A percentile compares a stretch with the other conserved stretches of the same genome.
Evolutionary conservation across 2,888 invertebrate genomes (phyloP).

Genomic region (Caenorhabditis angaria): DNA sequence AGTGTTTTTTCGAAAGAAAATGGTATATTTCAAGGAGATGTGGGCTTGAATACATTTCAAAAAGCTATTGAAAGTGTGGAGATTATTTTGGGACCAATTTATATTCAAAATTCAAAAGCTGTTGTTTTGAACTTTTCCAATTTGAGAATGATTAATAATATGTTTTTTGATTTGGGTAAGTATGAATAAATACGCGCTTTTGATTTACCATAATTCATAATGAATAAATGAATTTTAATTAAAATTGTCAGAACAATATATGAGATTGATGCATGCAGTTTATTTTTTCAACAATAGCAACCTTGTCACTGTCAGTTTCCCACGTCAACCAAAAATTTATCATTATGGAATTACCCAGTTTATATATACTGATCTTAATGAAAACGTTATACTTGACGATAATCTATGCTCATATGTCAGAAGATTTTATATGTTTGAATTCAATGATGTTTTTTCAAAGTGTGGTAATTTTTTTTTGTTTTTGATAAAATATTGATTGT

Average conservation of each 20-base stretch:
- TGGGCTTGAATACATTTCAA: too few species aligned
- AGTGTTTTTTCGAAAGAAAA: too few species aligned
- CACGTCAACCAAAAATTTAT: neutral
- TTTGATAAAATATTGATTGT: neutral
- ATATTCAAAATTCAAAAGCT: neutral
- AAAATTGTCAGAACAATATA: neutral
- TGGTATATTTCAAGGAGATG: too few species aligned
- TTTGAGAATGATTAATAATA: neutral
- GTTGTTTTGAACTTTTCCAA: neutral
- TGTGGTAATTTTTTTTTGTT: neutral
- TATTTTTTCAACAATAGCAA: neutral
- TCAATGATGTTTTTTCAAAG: neutral
- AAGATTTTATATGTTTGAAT: neutral
- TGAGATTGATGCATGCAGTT: neutral
- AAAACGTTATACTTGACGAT: neutral
- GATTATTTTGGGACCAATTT: neutral
- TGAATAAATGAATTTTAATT: too few species aligned
- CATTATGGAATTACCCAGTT: conserved; percentile 2
- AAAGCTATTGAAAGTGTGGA: neutral
- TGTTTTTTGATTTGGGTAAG: neutral
- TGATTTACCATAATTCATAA: too few species aligned
- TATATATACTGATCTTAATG: neutral
- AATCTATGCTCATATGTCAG: neutral
- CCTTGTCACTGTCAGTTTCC: neutral
- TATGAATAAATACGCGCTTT: too few species aligned